Percentiles rank a stretch among this genome's conserved stretches.
phyloP scores from a whole-genome alignment of 2,797 vertebrate genomes.

The Scyliorhinus canicula region DNA sequence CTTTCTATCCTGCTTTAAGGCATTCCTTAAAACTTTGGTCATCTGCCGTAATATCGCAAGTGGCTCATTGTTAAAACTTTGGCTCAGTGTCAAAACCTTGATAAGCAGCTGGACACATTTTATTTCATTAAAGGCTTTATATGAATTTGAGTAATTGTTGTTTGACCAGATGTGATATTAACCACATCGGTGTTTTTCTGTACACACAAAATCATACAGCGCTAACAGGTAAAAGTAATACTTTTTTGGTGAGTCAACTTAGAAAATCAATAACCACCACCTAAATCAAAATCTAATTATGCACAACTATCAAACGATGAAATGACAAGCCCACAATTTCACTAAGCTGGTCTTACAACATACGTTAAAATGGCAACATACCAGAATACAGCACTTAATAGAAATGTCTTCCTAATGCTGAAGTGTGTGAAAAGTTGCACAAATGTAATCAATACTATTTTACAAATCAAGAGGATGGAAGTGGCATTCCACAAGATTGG shows the following conservation, averaged over 20 bases:
- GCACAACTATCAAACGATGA: neutral
- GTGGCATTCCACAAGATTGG: neutral
- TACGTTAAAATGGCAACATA: neutral
- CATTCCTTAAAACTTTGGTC: neutral
- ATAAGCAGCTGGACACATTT: neutral
- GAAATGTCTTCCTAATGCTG: neutral
- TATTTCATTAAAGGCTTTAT: neutral
- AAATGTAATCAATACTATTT: neutral
- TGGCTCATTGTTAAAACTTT: too few species aligned
- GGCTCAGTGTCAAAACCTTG: neutral
- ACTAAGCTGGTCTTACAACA: neutral
- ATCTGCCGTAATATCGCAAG: too few species aligned
- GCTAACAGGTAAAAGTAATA: neutral
- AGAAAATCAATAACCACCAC: neutral
- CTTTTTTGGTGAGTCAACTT: neutral
- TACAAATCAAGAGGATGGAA: neutral
- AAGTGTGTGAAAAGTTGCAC: neutral
- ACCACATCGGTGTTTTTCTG: neutral
- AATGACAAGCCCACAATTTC: neutral
- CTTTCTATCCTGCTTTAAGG: neutral
- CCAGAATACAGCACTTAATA: neutral
- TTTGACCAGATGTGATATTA: neutral
- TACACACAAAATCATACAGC: neutral
- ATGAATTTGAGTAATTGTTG: neutral
- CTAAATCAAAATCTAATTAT: neutral